Percentiles rank a stretch among this genome's conserved stretches.
These are phyloP conservation scores for Terebella lapidaria DNA, from an alignment of 2,888 invertebrate genomes.

Conservation along the genomic window DNA sequence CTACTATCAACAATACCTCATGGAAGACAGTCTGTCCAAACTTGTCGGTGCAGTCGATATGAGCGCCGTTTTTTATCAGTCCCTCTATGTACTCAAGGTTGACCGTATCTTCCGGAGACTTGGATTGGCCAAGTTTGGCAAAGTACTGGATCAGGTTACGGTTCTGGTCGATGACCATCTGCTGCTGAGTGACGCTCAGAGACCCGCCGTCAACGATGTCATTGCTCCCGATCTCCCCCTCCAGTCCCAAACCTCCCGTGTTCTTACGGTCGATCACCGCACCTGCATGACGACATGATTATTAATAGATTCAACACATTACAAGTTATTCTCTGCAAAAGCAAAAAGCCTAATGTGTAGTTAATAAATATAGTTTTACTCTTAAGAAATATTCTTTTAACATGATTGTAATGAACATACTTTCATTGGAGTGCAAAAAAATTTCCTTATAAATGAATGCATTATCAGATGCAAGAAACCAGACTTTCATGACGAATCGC, in stretches of 20 bases:
- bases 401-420: too few species aligned
- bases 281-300: too few species aligned
- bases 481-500: too few species aligned
- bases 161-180: constrained; percentile 26
- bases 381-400: too few species aligned
- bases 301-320: too few species aligned
- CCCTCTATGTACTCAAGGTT: constrained; percentile 43
- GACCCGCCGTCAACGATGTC: not conserved
- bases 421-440: too few species aligned
- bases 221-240: not conserved
- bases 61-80: constrained; percentile 38
- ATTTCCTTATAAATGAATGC: too few species aligned
- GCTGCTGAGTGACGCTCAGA: not conserved
- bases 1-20: constrained; percentile 33
- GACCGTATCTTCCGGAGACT: constrained; percentile 33
- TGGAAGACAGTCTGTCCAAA: constrained; percentile 49
- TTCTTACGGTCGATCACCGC: not conserved
- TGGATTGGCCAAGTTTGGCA: constrained; percentile 36
- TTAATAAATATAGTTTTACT: too few species aligned
- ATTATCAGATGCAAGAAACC: too few species aligned
- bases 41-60: constrained; percentile 43
- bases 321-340: too few species aligned
- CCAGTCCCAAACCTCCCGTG: constrained; percentile 1
- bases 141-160: constrained; percentile 45
- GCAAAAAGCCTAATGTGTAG: too few species aligned